phyloP scores from a whole-genome alignment of 2,888 invertebrate genomes.

The Acanthococcus lagerstroemiae region DNA sequence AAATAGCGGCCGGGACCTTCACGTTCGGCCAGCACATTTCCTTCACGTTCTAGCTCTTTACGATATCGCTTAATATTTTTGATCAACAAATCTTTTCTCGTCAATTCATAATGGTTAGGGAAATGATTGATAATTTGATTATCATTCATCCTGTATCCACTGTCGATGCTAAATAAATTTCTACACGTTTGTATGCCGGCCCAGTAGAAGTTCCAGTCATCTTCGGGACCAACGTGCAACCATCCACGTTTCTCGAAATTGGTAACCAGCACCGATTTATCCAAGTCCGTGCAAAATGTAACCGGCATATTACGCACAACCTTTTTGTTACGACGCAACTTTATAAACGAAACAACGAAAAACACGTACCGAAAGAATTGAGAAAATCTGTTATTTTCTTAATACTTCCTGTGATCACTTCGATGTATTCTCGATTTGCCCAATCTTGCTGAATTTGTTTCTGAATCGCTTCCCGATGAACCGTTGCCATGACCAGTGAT shows the following conservation, averaged over 20 bases:
- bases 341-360: too few relatives aligned
- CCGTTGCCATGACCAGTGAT: slow-evolving; percentile 15
- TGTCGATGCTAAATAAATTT: slow-evolving; percentile 82
- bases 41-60: slow-evolving; percentile 83
- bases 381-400: slow-evolving; percentile 97
- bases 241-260: slow-evolving; percentile 90
- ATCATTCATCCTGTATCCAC: slow-evolving; percentile 82
- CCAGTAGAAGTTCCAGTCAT: slow-evolving; percentile 95
- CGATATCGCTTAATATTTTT: slow-evolving; percentile 92
- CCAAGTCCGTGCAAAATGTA: slow-evolving; percentile 71
- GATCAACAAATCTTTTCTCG: slow-evolving; percentile 88
- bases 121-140: slow-evolving; percentile 93
- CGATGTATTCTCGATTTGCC: slow-evolving; percentile 97
- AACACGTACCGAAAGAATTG: slow-evolving; percentile 91
- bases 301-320: slow-evolving; percentile 28
- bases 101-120: slow-evolving; percentile 90
- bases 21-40: slow-evolving; percentile 74
- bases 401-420: slow-evolving; percentile 95
- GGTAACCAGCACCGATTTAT: slow-evolving; percentile 82
- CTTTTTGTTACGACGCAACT: too few relatives aligned
- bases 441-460: slow-evolving; percentile 97
- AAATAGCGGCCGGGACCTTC: slow-evolving; percentile 61
- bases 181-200: slow-evolving; percentile 84
- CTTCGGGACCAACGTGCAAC: slow-evolving; percentile 75
- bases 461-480: slow-evolving; percentile 60